Base-by-base conservation (phyloP, 2,113 vertebrate genomes). In the Leptobrachium leishanense region DNA sequence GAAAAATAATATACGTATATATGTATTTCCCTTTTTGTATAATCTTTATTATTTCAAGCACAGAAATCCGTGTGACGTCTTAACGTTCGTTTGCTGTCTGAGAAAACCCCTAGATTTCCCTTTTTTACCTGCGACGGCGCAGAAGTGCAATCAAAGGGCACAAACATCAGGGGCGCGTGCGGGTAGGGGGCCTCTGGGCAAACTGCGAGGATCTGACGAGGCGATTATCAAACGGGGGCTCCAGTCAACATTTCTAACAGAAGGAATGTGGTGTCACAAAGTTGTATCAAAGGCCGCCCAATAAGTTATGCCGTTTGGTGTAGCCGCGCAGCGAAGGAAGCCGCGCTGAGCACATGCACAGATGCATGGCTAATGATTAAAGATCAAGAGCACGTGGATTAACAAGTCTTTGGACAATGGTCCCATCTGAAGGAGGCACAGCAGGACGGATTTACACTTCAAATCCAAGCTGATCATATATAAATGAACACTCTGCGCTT, bases 241-340 rank as follows among this genome's bases (percentile, higher is more conserved):
- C 53, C 15, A 53, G 63, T 79, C 50, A 20, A 55, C 69, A 54
- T 39, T 53, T 57, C 62, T 6, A 73, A 55, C 77, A 73, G 70
- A 79, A 73, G 59, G 63, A 79, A 79, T 73, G 62, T 67, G 8
- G 39, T 72, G 69, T 64, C 57, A 53, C 76, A 72, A 79, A 79
- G 68, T 79, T 79, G 42, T 72, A 79, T 79, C 76, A 79, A 79
- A 79, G 76, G 67, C 11, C 42, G 12, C 6, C 4, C 43, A 46
- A 65, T 79, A 67, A 79, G 78, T 81, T 68, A 68, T 81, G 78
- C 72, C 53, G 71, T 73, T 79, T 81, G 64, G 72, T 74, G 78
- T 68, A 74, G 70, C 63, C 57, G 71, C 72, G 43, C 71, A 68
- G 78, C 78, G 74, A 62, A 80, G 78, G 53, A 74, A 59, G 53